These are phyloP conservation scores for Otolemur crassicaudatus DNA, from an alignment of 2,797 vertebrate species.

Conservation along the genomic window DNA sequence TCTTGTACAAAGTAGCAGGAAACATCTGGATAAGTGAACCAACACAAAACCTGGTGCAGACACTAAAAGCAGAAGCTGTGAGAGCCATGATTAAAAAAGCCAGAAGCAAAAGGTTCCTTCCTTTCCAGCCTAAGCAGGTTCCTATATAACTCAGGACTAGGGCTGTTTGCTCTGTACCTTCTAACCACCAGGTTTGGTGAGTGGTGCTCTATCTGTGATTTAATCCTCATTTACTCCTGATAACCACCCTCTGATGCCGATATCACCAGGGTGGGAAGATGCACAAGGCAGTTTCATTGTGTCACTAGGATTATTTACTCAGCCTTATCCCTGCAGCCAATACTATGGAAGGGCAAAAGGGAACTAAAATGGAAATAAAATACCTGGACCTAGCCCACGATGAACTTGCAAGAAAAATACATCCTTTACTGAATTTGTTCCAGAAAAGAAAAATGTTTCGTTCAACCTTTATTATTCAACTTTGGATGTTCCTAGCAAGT, in stretches of 20 bases:
- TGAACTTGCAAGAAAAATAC: not conserved
- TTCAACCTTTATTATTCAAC: not conserved
- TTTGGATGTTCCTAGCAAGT: slow-evolving; percentile 10
- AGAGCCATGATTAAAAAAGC: not conserved
- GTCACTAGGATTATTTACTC: not conserved
- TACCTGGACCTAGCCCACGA: not conserved
- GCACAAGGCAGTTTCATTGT: not conserved
- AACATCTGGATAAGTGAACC: slow-evolving; percentile 35
- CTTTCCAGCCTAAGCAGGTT: not conserved
- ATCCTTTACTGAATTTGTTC: not conserved
- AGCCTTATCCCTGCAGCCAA: not conserved
- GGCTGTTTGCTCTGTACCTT: not conserved
- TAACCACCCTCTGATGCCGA: not conserved
- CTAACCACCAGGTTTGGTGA: not conserved
- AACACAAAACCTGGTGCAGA: not conserved
- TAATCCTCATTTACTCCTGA: not conserved
- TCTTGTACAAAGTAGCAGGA: slow-evolving; percentile 12
- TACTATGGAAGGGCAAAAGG: not conserved
- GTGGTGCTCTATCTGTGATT: not conserved
- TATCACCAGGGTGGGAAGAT: not conserved
- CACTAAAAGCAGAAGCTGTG: slow-evolving; percentile 41
- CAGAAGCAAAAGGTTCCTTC: not conserved
- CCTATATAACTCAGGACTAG: not conserved
- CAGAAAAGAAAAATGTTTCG: slow-evolving; percentile 28
- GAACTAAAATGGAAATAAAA: slow-evolving; percentile 23